A percentile compares a stretch with the other conserved stretches of the same genome.
These are phyloP conservation scores for Zaprionus tsacasi DNA, from an alignment of 1,140 invertebrate species.

Conservation along the genomic window DNA sequence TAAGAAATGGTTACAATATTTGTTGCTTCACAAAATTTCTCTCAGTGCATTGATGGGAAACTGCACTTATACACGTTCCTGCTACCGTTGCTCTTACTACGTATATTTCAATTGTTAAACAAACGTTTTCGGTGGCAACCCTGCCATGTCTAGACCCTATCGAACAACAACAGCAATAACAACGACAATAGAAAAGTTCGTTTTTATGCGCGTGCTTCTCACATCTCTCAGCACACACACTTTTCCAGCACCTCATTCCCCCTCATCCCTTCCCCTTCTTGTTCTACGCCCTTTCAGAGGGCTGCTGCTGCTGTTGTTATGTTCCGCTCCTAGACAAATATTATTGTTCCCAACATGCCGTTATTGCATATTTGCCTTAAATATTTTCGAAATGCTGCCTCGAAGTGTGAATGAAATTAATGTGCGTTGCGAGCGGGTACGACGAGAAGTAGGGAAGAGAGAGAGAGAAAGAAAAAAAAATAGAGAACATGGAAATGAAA, in stretches of 20 bases:
- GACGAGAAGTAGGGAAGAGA: not conserved
- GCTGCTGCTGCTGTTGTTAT: slow-evolving; percentile 16
- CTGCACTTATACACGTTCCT: slow-evolving; percentile 34
- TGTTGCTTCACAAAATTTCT: not conserved
- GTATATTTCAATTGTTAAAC: slow-evolving; percentile 69
- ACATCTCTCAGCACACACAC: slow-evolving; percentile 41
- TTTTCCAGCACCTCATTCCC: slow-evolving; percentile 25
- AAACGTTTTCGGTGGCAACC: slow-evolving; percentile 52
- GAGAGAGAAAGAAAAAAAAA: not conserved
- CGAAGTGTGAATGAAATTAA: slow-evolving; percentile 82
- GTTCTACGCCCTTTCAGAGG: slow-evolving; percentile 24
- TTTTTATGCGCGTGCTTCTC: slow-evolving; percentile 67
- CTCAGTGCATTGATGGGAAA: slow-evolving; percentile 23
- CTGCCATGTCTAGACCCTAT: slow-evolving; percentile 39
- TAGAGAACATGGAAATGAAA: slow-evolving; percentile 10
- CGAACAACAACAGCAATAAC: not conserved
- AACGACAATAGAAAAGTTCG: slow-evolving; percentile 21
- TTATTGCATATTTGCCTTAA: slow-evolving; percentile 81
- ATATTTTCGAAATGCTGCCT: slow-evolving; percentile 68
- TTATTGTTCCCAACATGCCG: slow-evolving; percentile 81
- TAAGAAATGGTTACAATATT: not conserved
- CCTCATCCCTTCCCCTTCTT: not conserved
- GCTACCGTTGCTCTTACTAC: slow-evolving; percentile 24
- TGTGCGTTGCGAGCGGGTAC: slow-evolving; percentile 63
- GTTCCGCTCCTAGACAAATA: slow-evolving; percentile 79